Evolutionary conservation across 2,888 invertebrate genomes (phyloP).

Genomic region (Dendrolimus pini): DNA sequence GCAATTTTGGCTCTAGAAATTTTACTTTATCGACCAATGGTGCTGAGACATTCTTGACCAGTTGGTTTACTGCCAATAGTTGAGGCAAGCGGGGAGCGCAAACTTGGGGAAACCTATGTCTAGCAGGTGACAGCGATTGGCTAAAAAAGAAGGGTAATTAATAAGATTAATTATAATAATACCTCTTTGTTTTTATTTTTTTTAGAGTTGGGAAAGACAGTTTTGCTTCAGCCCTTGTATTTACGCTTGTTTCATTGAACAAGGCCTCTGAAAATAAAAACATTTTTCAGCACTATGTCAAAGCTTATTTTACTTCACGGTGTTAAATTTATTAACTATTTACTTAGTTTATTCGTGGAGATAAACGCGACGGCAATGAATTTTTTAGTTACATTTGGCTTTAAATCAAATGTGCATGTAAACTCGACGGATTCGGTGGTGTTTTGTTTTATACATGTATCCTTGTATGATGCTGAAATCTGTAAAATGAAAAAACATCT

Average conservation of each 20-base stretch:
- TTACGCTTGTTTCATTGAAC: background rate
- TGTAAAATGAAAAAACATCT: slow-evolving; percentile 9
- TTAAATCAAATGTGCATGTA: slow-evolving; percentile 24
- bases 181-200: background rate
- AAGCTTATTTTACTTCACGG: no score
- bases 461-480: slow-evolving; percentile 13
- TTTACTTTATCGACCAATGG: no score
- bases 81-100: no score
- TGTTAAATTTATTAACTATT: background rate
- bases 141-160: no score
- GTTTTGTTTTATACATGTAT: slow-evolving; percentile 4
- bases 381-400: slow-evolving; percentile 16
- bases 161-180: no score
- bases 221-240: background rate
- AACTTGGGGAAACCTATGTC: no score
- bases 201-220: background rate
- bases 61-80: no score
- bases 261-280: slow-evolving; percentile 12
- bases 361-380: slow-evolving; percentile 14
- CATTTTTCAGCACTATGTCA: no score
- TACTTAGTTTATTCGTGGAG: slow-evolving; percentile 3
- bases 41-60: no score
- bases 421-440: slow-evolving; percentile 5
- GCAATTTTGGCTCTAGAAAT: no score
- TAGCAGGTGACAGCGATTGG: no score